Conservation (phyloP, 1,140 invertebrate species). For the Polypedilum pembai region DNA sequence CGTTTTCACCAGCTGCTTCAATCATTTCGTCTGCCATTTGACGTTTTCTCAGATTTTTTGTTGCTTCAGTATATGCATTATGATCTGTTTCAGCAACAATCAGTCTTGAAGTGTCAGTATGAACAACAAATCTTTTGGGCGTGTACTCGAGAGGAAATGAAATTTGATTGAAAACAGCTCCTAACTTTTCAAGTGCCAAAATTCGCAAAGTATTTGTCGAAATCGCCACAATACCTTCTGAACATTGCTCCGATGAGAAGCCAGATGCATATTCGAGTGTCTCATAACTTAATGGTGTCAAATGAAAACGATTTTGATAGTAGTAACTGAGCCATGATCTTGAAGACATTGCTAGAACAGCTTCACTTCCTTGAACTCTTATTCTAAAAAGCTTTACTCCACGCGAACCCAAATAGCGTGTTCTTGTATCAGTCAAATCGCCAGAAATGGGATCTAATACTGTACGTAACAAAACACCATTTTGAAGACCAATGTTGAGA, state of each 20-base stretch:
- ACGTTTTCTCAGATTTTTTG: slow-evolving; percentile 76
- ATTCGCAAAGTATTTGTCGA: slow-evolving; percentile 96
- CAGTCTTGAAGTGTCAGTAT: slow-evolving; percentile 86
- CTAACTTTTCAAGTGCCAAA: slow-evolving; percentile 95
- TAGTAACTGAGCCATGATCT: slow-evolving; percentile 98
- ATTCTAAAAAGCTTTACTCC: slow-evolving; percentile 96
- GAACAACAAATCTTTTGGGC: slow-evolving; percentile 90
- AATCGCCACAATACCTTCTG: slow-evolving; percentile 98
- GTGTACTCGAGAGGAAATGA: slow-evolving; percentile 90
- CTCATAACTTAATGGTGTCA: slow-evolving; percentile 94
- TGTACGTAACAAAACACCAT: slow-evolving; percentile 91
- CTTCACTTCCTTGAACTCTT: slow-evolving; percentile 89
- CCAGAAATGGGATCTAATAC: slow-evolving; percentile 95
- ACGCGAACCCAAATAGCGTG: slow-evolving; percentile 87
- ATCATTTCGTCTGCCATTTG: slow-evolving; percentile 92
- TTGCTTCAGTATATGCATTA: slow-evolving; percentile 96
- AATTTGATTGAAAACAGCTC: slow-evolving; percentile 96
- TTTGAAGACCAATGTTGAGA: slow-evolving; percentile 95
- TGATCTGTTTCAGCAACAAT: slow-evolving; percentile 96
- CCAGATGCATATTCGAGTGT: slow-evolving; percentile 95
- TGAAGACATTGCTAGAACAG: slow-evolving; percentile 95
- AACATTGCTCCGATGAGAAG: slow-evolving; percentile 85
- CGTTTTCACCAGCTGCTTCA: slow-evolving; percentile 90
- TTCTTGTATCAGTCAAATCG: slow-evolving; percentile 93
- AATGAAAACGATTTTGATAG: slow-evolving; percentile 93